Base-by-base conservation (phyloP, 92 coral and sea anemone species). In the Umimayanthus chanpuru region DNA sequence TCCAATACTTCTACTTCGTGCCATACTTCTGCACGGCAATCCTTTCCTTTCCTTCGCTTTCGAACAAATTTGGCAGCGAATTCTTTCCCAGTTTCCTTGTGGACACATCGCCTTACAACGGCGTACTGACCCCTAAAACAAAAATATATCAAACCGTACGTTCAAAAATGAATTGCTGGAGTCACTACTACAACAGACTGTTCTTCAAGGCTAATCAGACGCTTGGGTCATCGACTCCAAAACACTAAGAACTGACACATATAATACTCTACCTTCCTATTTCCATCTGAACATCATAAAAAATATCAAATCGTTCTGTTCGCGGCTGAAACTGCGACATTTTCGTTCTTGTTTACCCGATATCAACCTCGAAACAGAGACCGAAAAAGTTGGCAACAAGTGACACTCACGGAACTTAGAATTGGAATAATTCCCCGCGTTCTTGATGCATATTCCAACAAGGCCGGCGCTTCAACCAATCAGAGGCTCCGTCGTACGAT, bases 51-150 rank as follows among this genome's bases (percentile, higher is more conserved):
- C 49, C 98, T 90, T 88, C 98, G 89, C 78, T 95, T 94, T 21
- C 98, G 92, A 20, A 95, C 98, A 85, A 95, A 95, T 85, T 95
- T 95, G 1, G 98, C 98, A 21, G 98, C 98, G 43, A 78, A 95
- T 83, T 95, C 92, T 30, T 88, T 88, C 14, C 92, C 93, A 15
- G 94, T 92, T 23, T 95, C 85, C 87, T 95, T 93, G 76, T 95
- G 94, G 26, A 84, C 86, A 80, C 96, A 93, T 49, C 92, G 85
- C 55, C 93, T 89, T 8, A 95, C 98, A 26, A 95, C 98, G 9
- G 98, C 98, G 73, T 92, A 95, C 88, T 95, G 98, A 23, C 98
- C 98, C 79, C 98, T 95, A 77, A 10, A 78, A 43, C 15, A 12
- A 58, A 89, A 80, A 73, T 15, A 61, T 41, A 20, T 41, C 11